Evolutionary conservation across 2,113 vertebrate genomes (phyloP).

Genomic region (Tragelaphus imberbis): DNA sequence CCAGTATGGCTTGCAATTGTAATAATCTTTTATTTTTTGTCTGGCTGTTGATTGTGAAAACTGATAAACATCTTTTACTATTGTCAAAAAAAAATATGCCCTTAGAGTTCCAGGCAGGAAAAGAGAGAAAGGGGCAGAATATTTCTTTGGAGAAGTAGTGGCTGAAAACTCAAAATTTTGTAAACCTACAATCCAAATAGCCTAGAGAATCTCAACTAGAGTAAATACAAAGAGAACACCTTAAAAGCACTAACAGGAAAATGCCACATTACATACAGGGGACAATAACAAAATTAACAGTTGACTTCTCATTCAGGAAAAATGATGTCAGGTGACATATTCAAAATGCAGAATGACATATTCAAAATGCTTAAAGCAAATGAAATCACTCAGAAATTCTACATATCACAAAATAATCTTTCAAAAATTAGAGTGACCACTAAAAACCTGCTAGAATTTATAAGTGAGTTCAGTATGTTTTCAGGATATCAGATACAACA

Average conservation of each 20-base stretch:
- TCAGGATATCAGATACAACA: neutral
- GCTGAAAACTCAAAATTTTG: neutral
- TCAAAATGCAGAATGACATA: neutral
- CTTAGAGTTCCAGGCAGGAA: neutral
- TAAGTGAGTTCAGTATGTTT: neutral
- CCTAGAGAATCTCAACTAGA: neutral
- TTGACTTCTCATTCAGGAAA: slow-evolving; percentile 1
- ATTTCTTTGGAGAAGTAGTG: neutral
- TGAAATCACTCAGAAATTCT: neutral
- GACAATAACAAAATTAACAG: neutral
- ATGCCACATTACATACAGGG: neutral
- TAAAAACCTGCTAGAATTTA: slow-evolving; percentile 17
- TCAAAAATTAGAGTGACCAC: neutral
- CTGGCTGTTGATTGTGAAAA: neutral
- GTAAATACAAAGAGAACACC: neutral
- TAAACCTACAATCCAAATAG: neutral
- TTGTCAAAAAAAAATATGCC: neutral
- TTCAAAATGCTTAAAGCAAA: neutral
- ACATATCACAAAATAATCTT: neutral
- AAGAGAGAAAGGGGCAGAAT: neutral
- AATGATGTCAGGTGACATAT: neutral
- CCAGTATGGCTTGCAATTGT: neutral
- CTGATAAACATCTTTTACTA: neutral
- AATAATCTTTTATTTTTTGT: neutral
- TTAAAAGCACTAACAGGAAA: neutral